Evolutionary conservation across 2,888 invertebrate genomes (phyloP).

Genomic region (Leucophenga maculata): DNA sequence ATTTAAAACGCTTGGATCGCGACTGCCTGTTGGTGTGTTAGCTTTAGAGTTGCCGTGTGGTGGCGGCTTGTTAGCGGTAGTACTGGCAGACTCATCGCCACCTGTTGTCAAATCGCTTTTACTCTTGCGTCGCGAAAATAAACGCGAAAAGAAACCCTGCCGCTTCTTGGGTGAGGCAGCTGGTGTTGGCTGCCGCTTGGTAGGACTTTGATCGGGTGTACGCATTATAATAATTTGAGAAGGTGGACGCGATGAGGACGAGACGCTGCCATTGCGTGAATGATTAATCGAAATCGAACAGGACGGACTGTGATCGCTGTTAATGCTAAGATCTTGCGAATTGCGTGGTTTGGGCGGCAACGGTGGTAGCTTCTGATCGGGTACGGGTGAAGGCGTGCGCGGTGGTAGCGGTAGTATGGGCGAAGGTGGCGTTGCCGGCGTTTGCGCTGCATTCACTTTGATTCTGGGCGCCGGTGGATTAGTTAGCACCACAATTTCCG

Average conservation of each 20-base stretch:
- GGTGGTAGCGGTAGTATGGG: slow-evolving; percentile 62
- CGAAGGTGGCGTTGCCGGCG: slow-evolving; percentile 65
- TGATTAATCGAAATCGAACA: slow-evolving; percentile 56
- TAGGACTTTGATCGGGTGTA: slow-evolving; percentile 73
- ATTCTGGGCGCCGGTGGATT: slow-evolving; percentile 74
- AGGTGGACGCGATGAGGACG: slow-evolving; percentile 65
- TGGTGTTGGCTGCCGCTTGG: slow-evolving; percentile 73
- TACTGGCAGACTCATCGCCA: background rate
- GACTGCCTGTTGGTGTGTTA: slow-evolving; percentile 61
- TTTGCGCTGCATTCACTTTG: slow-evolving; percentile 63
- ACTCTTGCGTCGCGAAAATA: slow-evolving; percentile 75
- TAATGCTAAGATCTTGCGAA: slow-evolving; percentile 71
- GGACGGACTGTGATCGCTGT: slow-evolving; percentile 45
- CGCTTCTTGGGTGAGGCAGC: slow-evolving; percentile 76
- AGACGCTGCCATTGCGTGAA: slow-evolving; percentile 59
- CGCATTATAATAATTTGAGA: slow-evolving; percentile 72
- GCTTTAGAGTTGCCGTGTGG: slow-evolving; percentile 42
- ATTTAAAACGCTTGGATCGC: slow-evolving; percentile 67
- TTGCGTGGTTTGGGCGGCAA: slow-evolving; percentile 85
- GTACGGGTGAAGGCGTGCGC: slow-evolving; percentile 64
- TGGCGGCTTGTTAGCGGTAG: background rate
- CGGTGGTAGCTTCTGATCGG: slow-evolving; percentile 80
- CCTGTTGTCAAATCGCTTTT: slow-evolving; percentile 65
- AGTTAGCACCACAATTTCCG: slow-evolving; percentile 71
- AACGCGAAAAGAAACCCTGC: slow-evolving; percentile 78